A percentile compares a stretch with the other conserved stretches of the same genome.
Evolutionary conservation across 2,113 vertebrate species (phyloP).

Genomic region (Ornithorhynchus anatinus): DNA sequence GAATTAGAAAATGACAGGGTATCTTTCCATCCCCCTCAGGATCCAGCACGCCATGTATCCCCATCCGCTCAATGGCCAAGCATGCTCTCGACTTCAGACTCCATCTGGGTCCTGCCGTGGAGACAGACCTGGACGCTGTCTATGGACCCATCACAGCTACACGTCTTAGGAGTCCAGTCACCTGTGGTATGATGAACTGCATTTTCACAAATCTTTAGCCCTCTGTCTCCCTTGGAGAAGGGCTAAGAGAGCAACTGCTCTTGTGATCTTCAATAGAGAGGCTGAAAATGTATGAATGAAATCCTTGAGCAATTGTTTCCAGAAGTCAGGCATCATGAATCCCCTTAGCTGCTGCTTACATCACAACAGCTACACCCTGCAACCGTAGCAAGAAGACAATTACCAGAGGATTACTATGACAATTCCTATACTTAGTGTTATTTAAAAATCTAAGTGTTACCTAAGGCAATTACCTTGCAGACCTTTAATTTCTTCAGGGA

Average conservation of each 20-base stretch:
- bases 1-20: constrained; percentile 32
- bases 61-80: constrained; percentile 22
- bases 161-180: constrained; percentile 6
- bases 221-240: background rate
- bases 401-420: constrained; percentile 67
- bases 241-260: constrained; percentile 7
- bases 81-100: constrained; percentile 27
- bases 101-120: background rate
- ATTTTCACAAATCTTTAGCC: constrained; percentile 18
- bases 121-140: background rate
- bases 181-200: constrained; percentile 3
- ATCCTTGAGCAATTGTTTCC: constrained; percentile 18
- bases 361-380: constrained; percentile 27
- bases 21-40: constrained; percentile 19
- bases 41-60: background rate
- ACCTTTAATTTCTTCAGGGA: constrained; percentile 77
- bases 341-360: constrained; percentile 42
- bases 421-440: constrained; percentile 73
- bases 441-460: constrained; percentile 80
- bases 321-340: constrained; percentile 39
- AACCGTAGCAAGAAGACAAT: constrained; percentile 61
- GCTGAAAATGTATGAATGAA: constrained; percentile 36
- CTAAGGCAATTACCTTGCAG: constrained; percentile 78
- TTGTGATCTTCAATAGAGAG: constrained; percentile 11
- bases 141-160: constrained; percentile 3